Conservation (phyloP, 1,140 invertebrate genomes). For the Cydia strobilella region DNA sequence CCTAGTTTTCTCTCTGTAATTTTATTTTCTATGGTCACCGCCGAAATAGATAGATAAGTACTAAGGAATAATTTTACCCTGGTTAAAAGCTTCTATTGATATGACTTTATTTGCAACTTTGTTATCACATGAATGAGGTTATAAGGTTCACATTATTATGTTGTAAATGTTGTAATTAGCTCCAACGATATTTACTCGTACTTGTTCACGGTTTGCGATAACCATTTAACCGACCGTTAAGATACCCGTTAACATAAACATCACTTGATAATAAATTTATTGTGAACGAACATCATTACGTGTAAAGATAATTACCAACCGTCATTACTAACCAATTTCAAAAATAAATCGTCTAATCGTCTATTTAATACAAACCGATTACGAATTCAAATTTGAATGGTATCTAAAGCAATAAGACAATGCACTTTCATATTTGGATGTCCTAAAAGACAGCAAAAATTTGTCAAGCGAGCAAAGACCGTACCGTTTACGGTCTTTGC, state of each 20-base stretch:
- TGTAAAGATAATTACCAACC: too few species aligned
- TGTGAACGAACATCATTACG: neutral
- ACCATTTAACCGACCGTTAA: conserved; percentile 5
- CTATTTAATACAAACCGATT: neutral
- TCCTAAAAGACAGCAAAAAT: too few species aligned
- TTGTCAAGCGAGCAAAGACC: too few species aligned
- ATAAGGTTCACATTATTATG: neutral
- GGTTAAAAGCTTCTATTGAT: neutral
- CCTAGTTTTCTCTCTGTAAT: too few species aligned
- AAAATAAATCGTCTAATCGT: neutral
- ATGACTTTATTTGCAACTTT: neutral
- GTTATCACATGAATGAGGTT: neutral
- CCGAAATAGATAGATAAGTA: too few species aligned
- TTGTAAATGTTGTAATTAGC: conserved; percentile 17
- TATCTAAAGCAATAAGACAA: too few species aligned
- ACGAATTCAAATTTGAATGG: too few species aligned
- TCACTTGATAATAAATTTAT: neutral
- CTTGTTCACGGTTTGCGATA: neutral
- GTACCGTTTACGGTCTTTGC: too few species aligned
- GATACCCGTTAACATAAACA: neutral
- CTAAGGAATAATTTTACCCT: too few species aligned
- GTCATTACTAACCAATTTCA: too few species aligned
- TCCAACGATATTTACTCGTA: neutral
- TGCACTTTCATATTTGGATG: too few species aligned
- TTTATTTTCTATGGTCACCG: too few species aligned